A percentile compares a stretch with the other conserved stretches of the same genome.
These are phyloP conservation scores for Tetramorium parvispinum DNA, from an alignment of 1,140 invertebrate species.

Conservation along the genomic window DNA sequence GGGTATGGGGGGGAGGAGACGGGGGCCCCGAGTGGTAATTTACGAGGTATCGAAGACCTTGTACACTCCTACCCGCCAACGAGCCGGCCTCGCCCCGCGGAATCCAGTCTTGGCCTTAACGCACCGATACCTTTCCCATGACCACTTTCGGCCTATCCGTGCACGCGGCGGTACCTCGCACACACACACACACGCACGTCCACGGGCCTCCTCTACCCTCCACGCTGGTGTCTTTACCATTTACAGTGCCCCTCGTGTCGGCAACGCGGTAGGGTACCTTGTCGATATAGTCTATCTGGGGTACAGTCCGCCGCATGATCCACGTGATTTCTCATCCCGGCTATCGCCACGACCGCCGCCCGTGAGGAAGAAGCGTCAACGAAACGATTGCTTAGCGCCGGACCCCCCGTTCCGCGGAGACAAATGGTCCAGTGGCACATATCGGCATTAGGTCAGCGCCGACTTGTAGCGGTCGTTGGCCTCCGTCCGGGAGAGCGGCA, in stretches of 20 bases:
- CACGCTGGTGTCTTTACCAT: conserved; percentile 74
- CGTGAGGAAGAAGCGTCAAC: conserved; percentile 61
- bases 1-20: conserved; percentile 51
- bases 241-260: conserved; percentile 76
- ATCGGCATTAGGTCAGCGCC: conserved; percentile 62
- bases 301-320: conserved; percentile 60
- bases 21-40: conserved; percentile 80
- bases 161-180: conserved; percentile 35
- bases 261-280: conserved; percentile 73
- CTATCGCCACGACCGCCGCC: conserved; percentile 53
- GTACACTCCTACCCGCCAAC: conserved; percentile 84
- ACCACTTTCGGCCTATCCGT: conserved; percentile 76
- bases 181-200: conserved; percentile 26
- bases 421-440: conserved; percentile 69
- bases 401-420: conserved; percentile 45
- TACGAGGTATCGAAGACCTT: conserved; percentile 86
- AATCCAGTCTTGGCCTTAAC: conserved; percentile 81
- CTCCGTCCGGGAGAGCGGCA: background rate
- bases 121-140: conserved; percentile 79
- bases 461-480: background rate
- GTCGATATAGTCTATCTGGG: conserved; percentile 73
- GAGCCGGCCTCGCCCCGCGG: conserved; percentile 77
- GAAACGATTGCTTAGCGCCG: conserved; percentile 69
- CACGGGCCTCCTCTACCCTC: conserved; percentile 38
- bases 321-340: conserved; percentile 72